phyloP scores from a whole-genome alignment of 2,888 invertebrate genomes.

The Margaritifera margaritifera region DNA sequence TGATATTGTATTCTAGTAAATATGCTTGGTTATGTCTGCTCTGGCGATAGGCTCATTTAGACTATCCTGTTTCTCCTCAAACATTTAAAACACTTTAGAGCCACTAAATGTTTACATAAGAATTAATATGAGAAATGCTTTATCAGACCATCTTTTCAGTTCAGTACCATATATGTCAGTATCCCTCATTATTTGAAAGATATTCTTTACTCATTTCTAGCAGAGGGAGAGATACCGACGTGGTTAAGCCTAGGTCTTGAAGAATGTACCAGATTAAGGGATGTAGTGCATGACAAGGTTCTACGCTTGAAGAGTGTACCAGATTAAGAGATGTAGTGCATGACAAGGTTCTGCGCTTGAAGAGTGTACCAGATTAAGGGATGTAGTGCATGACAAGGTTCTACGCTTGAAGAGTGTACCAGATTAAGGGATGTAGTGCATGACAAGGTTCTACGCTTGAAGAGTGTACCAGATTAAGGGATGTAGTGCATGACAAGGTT shows the following conservation, averaged over 20 bases:
- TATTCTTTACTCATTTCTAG: neutral
- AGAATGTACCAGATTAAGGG: constrained; percentile 26
- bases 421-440: constrained; percentile 17
- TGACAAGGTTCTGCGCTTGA: constrained; percentile 20
- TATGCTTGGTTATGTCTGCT: too few relatives aligned
- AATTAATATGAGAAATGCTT: too few relatives aligned
- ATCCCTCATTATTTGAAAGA: too few relatives aligned
- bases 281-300: constrained; percentile 24
- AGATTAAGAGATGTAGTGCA: constrained; percentile 18
- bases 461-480: constrained; percentile 23
- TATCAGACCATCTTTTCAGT: too few relatives aligned
- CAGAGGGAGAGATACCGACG: constrained; percentile 10
- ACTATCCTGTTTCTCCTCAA: too few relatives aligned
- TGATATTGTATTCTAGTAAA: too few relatives aligned
- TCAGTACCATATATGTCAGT: too few relatives aligned
- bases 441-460: constrained; percentile 21
- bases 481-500: constrained; percentile 19
- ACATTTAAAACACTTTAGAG: too few relatives aligned
- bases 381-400: constrained; percentile 19
- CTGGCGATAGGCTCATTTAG: too few relatives aligned
- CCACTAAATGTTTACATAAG: too few relatives aligned
- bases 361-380: constrained; percentile 23
- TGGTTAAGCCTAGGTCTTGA: constrained; percentile 26
- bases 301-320: constrained; percentile 23
- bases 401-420: constrained; percentile 27